Evolutionary conservation across 1,140 invertebrate species (phyloP).

Genomic region (Caenorhabditis tropicalis): DNA sequence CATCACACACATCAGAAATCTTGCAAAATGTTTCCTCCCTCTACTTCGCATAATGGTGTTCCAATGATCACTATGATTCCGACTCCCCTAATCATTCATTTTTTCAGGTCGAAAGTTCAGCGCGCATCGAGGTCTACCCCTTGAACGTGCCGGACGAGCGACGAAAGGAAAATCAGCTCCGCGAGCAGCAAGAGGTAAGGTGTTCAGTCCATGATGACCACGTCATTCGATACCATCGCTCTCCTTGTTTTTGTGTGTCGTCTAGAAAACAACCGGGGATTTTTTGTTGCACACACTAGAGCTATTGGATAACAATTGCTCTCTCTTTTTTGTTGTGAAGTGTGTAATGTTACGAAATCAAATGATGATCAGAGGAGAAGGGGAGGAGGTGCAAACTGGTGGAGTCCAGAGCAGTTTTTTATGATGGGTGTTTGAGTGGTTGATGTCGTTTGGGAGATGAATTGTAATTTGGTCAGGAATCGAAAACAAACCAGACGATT

Average conservation of each 20-base stretch:
- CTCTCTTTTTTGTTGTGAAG: not conserved
- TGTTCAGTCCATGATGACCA: not conserved
- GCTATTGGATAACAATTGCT: not conserved
- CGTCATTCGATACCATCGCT: not conserved
- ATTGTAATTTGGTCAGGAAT: no score
- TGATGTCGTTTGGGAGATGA: no score
- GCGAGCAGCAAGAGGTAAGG: slow-evolving; percentile 45
- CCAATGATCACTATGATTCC: not conserved
- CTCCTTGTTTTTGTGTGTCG: not conserved
- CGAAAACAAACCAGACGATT: not conserved
- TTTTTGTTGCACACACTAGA: slow-evolving; percentile 15
- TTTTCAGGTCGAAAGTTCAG: slow-evolving; percentile 66
- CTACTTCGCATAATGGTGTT: not conserved
- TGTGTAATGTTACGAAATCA: slow-evolving; percentile 34
- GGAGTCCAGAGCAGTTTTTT: not conserved
- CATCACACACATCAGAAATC: slow-evolving; percentile 32
- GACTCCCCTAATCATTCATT: not conserved
- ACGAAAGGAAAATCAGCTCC: slow-evolving; percentile 52
- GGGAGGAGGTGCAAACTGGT: no score
- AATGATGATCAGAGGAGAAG: slow-evolving; percentile 20
- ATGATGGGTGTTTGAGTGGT: not conserved
- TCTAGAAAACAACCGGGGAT: not conserved
- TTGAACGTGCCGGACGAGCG: slow-evolving; percentile 56
- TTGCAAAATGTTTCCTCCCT: not conserved
- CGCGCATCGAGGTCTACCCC: slow-evolving; percentile 69